Evolutionary conservation across 1,140 invertebrate genomes (phyloP), one percentile per base, ranked within the genome.

Genomic region (Matsumurasca onukii): DNA sequence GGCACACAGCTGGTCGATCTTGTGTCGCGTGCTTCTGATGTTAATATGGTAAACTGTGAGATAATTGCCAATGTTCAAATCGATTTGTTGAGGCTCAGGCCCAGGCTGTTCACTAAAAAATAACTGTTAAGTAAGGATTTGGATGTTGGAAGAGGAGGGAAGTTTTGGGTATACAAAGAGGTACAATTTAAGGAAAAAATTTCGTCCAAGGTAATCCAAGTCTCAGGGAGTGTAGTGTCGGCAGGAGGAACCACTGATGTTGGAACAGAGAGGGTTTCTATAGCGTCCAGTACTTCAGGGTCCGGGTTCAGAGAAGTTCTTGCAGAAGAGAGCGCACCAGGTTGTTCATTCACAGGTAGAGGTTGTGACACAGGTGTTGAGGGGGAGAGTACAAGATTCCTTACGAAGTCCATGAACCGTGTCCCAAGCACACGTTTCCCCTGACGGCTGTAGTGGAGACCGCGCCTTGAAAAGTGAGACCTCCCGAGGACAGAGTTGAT

Each of bases 1-100:
- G 39, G 39, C 39, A n/a, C 9, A 9, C 9, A 45, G 39, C 39
- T 45, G n/a, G n/a, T n/a, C n/a, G n/a, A n/a, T n/a, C n/a, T 45
- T 45, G n/a, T 45, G 39, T n/a, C n/a, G 39, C 39, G n/a, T n/a
- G n/a, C 39, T 45, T 45, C 39, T 45, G n/a, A 45, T 45, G n/a
- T 45, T 45, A 12, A 45, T 12, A n/a, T 45, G 39, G n/a, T 45
- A 45, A 45, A 45, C n/a, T 12, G 39, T 45, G n/a, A 45, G n/a
- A 45, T n/a, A 45, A 12, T 45, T 45, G 9, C n/a, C 39, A 9
- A 9, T n/a, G n/a, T 45, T n/a, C n/a, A 45, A 9, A 45, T 45
- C n/a, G 39, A 12, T 9, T 45, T 45, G 39, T 45, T 45, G 9
- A 45, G n/a, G 39, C n/a, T 45, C n/a, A n/a, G 39, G n/a, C 9